These are phyloP conservation scores for Boleophthalmus pectinirostris DNA, from an alignment of 2,113 vertebrate species.

Conservation along the genomic window DNA sequence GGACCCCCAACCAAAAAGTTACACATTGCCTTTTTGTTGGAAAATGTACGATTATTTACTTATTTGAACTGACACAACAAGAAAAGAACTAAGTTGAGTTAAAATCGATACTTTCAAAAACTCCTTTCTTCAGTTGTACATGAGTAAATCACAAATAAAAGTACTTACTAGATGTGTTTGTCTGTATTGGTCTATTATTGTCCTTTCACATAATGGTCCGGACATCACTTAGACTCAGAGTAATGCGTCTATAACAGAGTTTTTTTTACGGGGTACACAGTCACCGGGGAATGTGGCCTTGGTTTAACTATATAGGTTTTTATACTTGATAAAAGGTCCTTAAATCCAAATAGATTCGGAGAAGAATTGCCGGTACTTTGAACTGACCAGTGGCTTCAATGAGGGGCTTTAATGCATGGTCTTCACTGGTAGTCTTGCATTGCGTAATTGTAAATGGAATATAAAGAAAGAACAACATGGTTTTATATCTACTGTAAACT, in stretches of 20 bases:
- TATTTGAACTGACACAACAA: no score
- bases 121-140: no score
- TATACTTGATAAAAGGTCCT: background rate
- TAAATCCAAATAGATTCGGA: background rate
- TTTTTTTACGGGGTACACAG: background rate
- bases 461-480: no score
- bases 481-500: no score
- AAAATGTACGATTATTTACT: no score
- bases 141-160: no score
- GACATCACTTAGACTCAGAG: background rate
- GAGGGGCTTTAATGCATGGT: background rate
- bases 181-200: no score
- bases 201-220: background rate
- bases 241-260: background rate
- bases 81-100: no score
- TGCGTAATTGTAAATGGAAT: background rate
- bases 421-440: background rate
- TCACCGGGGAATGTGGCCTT: background rate
- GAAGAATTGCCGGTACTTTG: background rate
- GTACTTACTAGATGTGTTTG: no score
- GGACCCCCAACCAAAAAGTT: no score
- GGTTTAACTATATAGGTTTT: background rate
- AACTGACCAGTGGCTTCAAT: background rate
- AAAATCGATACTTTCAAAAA: no score
- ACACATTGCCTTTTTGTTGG: no score